Base-by-base conservation (phyloP, 2,797 vertebrate species). In the Sebastolobus altivelis region DNA sequence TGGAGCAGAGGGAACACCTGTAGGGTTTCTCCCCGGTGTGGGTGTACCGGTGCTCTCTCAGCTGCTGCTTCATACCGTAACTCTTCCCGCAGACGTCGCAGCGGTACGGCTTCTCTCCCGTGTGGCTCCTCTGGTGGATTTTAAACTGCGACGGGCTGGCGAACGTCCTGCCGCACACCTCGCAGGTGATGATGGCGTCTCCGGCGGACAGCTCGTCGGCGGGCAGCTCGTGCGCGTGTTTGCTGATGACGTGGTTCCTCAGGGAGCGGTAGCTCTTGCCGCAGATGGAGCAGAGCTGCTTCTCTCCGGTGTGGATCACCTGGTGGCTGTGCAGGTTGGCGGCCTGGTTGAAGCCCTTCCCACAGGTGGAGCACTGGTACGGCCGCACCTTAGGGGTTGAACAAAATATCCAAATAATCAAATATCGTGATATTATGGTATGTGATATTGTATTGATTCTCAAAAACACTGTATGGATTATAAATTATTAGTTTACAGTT, bases 221-320 rank as follows among this genome's bases (percentile, higher is more conserved):
- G 0, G 85, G 31, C 1, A 82, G 76, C 58, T 91, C 86, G 2
- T 90, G 79, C 0, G 80, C 56, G 35, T 93, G 89, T 40, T 83
- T 89, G 71, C 88, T 84, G 85, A 93, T 76, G 71, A 93, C 1
- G 65, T 93, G 92, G 79, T 88, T 90, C 69, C 66, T 89, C 27
- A 91, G 82, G 66, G 80, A 75, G 61, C 87, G 88, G 83, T 79
- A 91, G 66, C 82, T 83, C 55, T 82, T 89, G 0, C 92, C 91
- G 0, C 92, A 93, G 70, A 91, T 2, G 29, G 80, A 85, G 79
- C 92, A 92, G 8, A 91, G 90, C 76, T 88, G 89, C 10, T 75
- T 12, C 35, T 92, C 87, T 0, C 87, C 79, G 0, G 49, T 37
- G 89, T 93, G 92, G 1, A 62, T 38, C 0, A 5, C 52, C 74